Evolutionary conservation across 2,888 invertebrate genomes (phyloP).

Genomic region (Falcaria lacertinaria): DNA sequence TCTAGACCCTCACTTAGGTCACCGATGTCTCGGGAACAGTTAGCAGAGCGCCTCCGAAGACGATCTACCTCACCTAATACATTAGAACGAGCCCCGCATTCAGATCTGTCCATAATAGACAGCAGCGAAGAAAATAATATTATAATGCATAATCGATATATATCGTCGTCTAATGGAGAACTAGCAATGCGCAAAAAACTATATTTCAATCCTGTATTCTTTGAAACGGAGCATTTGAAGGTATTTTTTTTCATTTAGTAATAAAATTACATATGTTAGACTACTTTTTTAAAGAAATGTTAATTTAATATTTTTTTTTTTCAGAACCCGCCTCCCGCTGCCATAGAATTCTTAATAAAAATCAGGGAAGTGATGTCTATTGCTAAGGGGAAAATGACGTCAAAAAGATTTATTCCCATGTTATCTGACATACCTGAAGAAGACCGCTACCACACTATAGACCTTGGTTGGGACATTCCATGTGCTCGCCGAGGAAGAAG

Average conservation of each 20-base stretch:
- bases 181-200: slow-evolving; percentile 84
- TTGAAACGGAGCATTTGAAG: slow-evolving; percentile 90
- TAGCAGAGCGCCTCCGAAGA: slow-evolving; percentile 53
- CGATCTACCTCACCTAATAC: slow-evolving; percentile 65
- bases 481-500: slow-evolving; percentile 74
- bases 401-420: slow-evolving; percentile 88
- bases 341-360: slow-evolving; percentile 92
- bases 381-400: slow-evolving; percentile 92
- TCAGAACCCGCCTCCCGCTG: slow-evolving; percentile 93
- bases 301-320: slow-evolving; percentile 28
- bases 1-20: slow-evolving; percentile 46
- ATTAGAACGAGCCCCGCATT: slow-evolving; percentile 69
- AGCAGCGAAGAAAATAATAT: slow-evolving; percentile 54
- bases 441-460: slow-evolving; percentile 72
- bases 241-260: slow-evolving; percentile 60
- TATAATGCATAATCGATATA: slow-evolving; percentile 34
- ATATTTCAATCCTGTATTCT: slow-evolving; percentile 94
- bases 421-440: slow-evolving; percentile 91
- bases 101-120: slow-evolving; percentile 69
- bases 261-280: not conserved
- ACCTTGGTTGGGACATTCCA: slow-evolving; percentile 71
- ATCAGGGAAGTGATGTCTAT: slow-evolving; percentile 93
- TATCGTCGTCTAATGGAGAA: slow-evolving; percentile 56
- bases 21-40: slow-evolving; percentile 43
- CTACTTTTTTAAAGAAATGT: too few species aligned